These are phyloP conservation scores for Protophormia terraenovae DNA, from an alignment of 2,888 invertebrate species.

Conservation along the genomic window DNA sequence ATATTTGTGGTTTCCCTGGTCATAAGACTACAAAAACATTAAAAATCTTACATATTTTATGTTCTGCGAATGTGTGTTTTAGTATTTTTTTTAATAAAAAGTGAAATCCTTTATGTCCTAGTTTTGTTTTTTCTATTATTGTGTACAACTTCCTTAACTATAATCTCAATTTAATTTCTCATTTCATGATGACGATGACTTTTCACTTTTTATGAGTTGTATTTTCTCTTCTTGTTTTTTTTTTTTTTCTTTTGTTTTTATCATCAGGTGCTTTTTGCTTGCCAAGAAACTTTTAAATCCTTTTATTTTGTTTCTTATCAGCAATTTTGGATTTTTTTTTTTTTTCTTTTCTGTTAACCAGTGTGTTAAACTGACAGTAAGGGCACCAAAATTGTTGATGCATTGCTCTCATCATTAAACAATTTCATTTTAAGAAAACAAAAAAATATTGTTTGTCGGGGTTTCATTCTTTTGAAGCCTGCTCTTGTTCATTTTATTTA, in stretches of 20 bases:
- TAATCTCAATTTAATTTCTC: conserved; percentile 45
- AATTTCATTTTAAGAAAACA: background rate
- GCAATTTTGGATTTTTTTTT: conserved; percentile 7
- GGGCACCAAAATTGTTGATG: background rate
- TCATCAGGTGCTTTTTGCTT: conserved; percentile 43
- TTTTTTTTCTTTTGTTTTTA: background rate
- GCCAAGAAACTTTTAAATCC: conserved; percentile 52
- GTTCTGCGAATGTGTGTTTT: background rate
- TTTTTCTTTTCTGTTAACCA: background rate
- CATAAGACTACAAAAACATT: too few relatives aligned
- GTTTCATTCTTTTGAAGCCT: background rate
- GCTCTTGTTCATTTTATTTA: conserved; percentile 13
- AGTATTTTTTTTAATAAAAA: background rate
- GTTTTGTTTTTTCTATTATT: background rate
- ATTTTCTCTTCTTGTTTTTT: conserved; percentile 20
- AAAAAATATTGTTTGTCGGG: background rate
- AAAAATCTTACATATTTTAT: background rate
- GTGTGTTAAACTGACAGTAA: background rate
- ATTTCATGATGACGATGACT: conserved; percentile 34
- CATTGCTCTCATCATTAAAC: conserved; percentile 7
- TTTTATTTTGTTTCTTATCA: conserved; percentile 42
- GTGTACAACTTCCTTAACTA: conserved; percentile 7
- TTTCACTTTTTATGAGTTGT: conserved; percentile 25
- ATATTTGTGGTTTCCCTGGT: too few relatives aligned
- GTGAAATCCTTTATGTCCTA: conserved; percentile 26